Evolutionary conservation across 2,888 invertebrate species (phyloP).

Genomic region (Mactromeris polynyma): DNA sequence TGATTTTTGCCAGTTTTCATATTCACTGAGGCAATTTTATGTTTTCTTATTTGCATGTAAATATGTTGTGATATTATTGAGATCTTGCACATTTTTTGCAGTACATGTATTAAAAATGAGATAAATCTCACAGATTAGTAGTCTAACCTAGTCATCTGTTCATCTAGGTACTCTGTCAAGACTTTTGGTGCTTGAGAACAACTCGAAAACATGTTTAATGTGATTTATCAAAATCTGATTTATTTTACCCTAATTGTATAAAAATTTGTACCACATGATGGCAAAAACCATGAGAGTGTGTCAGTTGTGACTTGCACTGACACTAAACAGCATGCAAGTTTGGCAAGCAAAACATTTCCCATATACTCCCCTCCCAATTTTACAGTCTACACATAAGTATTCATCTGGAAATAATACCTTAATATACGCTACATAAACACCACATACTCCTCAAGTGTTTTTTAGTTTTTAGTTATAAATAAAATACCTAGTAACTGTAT

Average conservation of each 20-base stretch:
- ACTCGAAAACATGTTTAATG: not conserved
- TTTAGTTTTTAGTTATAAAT: too few species aligned
- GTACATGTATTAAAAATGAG: too few species aligned
- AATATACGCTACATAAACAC: too few species aligned
- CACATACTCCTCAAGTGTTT: too few species aligned
- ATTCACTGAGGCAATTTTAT: not conserved
- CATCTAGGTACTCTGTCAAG: not conserved
- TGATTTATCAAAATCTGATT: not conserved
- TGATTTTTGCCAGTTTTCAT: not conserved
- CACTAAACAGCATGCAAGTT: not conserved
- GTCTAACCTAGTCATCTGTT: not conserved
- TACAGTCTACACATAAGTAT: not conserved
- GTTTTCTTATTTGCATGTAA: too few species aligned
- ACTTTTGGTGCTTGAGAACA: not conserved
- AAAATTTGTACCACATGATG: not conserved
- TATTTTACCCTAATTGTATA: not conserved
- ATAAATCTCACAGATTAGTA: too few species aligned
- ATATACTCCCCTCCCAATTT: not conserved
- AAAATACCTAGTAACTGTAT: too few species aligned
- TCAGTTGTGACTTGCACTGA: not conserved
- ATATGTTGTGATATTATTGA: too few species aligned
- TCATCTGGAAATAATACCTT: too few species aligned
- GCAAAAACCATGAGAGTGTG: constrained; percentile 9
- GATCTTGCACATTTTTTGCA: too few species aligned
- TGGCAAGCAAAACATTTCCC: not conserved